Conservation (phyloP, 2,797 vertebrate species). For the Dallia pectoralis region DNA sequence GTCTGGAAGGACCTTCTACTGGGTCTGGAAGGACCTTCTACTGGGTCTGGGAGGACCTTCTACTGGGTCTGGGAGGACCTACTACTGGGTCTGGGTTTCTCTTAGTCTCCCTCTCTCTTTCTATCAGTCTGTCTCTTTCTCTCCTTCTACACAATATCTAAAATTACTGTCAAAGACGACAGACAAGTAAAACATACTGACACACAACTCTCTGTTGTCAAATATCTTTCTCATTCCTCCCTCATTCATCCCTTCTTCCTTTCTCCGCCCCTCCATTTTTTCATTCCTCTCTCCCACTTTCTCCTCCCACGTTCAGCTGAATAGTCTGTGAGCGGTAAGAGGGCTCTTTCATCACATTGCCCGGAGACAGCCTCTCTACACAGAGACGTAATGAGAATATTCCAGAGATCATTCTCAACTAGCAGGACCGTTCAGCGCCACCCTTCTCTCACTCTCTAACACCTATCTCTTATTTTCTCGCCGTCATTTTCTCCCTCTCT, state of each 20-base stretch:
- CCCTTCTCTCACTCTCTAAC: constrained; percentile 2
- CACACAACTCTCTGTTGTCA: constrained; percentile 46
- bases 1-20: no score
- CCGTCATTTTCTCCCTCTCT: background rate
- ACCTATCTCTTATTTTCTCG: background rate
- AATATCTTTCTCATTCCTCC: constrained; percentile 18
- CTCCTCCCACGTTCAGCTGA: constrained; percentile 23
- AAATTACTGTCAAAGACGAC: no score
- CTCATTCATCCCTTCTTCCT: constrained; percentile 29
- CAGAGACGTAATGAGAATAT: constrained; percentile 23
- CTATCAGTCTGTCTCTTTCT: no score
- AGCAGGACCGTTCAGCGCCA: constrained; percentile 11
- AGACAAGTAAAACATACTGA: no score
- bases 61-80: no score
- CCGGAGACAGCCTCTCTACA: constrained; percentile 16
- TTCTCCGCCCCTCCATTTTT: constrained; percentile 21
- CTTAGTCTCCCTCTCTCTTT: background rate
- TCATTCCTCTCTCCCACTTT: constrained; percentile 4
- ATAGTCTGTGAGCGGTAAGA: background rate
- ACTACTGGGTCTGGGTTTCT: no score
- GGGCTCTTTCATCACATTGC: constrained; percentile 10
- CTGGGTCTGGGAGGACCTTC: no score
- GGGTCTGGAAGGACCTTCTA: no score
- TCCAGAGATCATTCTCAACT: constrained; percentile 11
- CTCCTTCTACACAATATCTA: no score